Evolutionary conservation across 2,888 invertebrate genomes (phyloP).

Genomic region (Drosophila antonietae): DNA sequence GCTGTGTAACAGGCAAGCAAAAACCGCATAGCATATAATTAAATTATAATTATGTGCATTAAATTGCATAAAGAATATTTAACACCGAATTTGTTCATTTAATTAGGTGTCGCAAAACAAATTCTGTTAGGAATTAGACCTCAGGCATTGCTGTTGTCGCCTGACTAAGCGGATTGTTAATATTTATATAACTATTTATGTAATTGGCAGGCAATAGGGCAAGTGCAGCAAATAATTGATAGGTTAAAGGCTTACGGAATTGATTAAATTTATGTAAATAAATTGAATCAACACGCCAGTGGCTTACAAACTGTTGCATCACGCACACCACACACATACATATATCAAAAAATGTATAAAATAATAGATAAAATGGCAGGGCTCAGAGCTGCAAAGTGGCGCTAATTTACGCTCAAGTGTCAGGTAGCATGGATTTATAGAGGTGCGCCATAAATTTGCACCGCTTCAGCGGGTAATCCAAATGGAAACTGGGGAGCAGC

Average conservation of each 20-base stretch:
- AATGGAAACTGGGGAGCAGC: conserved; percentile 28
- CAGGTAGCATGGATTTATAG: conserved; percentile 64
- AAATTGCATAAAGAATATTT: conserved; percentile 6
- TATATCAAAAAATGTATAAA: conserved; percentile 11
- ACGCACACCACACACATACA: background rate
- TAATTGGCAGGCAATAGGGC: conserved; percentile 36
- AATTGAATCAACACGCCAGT: conserved; percentile 53
- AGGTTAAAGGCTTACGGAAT: conserved; percentile 11
- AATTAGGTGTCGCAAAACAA: conserved; percentile 48
- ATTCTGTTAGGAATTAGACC: conserved; percentile 24
- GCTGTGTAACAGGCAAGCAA: background rate
- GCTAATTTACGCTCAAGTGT: conserved; percentile 57
- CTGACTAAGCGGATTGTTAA: conserved; percentile 43
- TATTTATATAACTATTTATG: conserved; percentile 39
- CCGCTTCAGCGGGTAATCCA: conserved; percentile 37
- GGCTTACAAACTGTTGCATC: conserved; percentile 14
- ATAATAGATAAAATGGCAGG: conserved; percentile 1
- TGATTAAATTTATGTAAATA: conserved; percentile 27
- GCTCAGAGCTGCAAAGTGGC: conserved; percentile 18
- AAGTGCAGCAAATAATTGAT: background rate
- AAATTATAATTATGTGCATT: conserved; percentile 38
- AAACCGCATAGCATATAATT: conserved; percentile 42
- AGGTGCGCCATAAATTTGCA: conserved; percentile 59
- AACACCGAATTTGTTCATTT: conserved; percentile 17
- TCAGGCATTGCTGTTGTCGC: background rate